Base-by-base conservation (phyloP, 2,888 invertebrate species). In the Punctoribates punctum region DNA sequence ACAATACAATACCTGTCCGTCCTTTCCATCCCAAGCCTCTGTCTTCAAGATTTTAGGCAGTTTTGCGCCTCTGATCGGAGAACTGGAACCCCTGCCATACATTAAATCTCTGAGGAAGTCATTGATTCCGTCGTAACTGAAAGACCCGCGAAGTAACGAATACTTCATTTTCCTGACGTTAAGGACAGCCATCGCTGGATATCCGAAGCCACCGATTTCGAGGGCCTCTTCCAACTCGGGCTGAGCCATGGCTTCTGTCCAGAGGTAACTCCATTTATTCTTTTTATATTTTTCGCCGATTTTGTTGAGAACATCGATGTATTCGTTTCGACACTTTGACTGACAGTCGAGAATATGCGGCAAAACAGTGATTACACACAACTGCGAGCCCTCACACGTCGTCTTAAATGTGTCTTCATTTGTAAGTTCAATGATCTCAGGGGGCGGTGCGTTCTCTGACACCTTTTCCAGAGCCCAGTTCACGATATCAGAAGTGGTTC, bases 121-220 rank as follows among this genome's bases (percentile, higher is more conserved):
- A 82, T 93, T 91, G 83, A 99, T 95, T 79, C 99, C 99, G 78
- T 91, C 91, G 82, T 91, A 89, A 0, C 94, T 94, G 87, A 97
- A 99, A 27, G 97, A 91, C 15, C 97, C 98, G 81, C 93, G 88
- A 1, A 99, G 87, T 9, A 94, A 88, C 0, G 97, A 93, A 86
- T 92, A 99, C 84, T 97, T 97, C 89, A 95, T 92, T 86, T 99
- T 99, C 85, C 96, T 93, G 17, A 91, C 89, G 85, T 96, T 99
- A 77, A 98, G 90, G 23, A 95, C 96, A 8, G 96, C 96, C 91
- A 99, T 91, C 0, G 98, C 97, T 1, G 99, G 99, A 85, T 99
- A 99, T 13, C 99, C 99, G 85, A 99, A 99, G 90, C 88, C 99
- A 79, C 99, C 99, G 80, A 99, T 91, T 83, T 95, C 98, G 48